A percentile compares a stretch with the other conserved stretches of the same genome.
Conservation (phyloP, 2,113 vertebrate genomes). For the Felis chaus region DNA sequence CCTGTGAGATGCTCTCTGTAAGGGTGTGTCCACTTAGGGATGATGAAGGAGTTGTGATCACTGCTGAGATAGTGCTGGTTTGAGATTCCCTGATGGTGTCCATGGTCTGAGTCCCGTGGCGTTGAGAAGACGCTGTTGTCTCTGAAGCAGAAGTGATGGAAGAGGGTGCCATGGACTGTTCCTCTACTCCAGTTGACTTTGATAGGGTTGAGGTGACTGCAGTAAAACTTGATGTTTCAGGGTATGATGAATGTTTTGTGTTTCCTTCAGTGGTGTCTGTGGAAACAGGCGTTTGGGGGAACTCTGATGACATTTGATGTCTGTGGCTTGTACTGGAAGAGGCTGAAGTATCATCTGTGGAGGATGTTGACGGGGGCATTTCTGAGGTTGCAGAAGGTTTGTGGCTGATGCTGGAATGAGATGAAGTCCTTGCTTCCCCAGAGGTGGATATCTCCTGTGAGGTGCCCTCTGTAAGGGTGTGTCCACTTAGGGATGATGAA, state of each 20-base stretch:
- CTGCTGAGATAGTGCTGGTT: accelerated
- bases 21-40: accelerated
- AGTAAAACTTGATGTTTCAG: accelerated
- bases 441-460: neutral
- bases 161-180: accelerated
- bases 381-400: accelerated
- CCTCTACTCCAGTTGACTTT: accelerated
- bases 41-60: accelerated
- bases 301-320: neutral
- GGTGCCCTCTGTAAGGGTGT: accelerated
- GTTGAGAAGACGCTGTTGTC: accelerated
- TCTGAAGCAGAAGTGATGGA: neutral
- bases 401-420: accelerated
- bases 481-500: accelerated
- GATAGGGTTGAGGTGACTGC: accelerated
- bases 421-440: accelerated
- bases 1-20: accelerated
- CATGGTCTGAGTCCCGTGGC: accelerated
- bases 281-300: accelerated
- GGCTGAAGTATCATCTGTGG: accelerated
- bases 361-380: accelerated
- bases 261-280: accelerated
- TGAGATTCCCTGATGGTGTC: neutral
- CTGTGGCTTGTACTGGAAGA: neutral
- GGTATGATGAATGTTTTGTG: accelerated